A percentile compares a stretch with the other conserved stretches of the same genome.
phyloP scores from a whole-genome alignment of 2,797 vertebrate species.

The Tapera naevia region DNA sequence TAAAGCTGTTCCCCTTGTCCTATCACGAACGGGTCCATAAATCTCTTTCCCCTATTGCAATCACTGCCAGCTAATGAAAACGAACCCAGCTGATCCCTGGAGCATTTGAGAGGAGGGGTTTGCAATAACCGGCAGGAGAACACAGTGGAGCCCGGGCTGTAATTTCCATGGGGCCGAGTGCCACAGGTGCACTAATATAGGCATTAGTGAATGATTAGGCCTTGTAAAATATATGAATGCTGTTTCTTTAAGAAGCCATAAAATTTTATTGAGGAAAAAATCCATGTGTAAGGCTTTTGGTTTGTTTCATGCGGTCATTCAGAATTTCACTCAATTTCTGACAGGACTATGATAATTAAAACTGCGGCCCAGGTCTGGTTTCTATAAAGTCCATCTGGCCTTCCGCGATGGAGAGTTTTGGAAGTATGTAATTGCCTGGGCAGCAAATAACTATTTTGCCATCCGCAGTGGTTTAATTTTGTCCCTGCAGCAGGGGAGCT shows the following conservation, averaged over 20 bases:
- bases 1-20: no score
- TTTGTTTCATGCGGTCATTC: slow-evolving; percentile 66
- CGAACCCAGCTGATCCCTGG: background rate
- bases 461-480: slow-evolving; percentile 62
- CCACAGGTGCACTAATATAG: slow-evolving; percentile 70
- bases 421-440: slow-evolving; percentile 61
- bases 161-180: slow-evolving; percentile 68
- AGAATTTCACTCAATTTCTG: slow-evolving; percentile 74
- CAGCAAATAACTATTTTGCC: slow-evolving; percentile 58
- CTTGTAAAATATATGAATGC: slow-evolving; percentile 61
- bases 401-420: slow-evolving; percentile 39
- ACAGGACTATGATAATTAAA: slow-evolving; percentile 85
- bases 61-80: background rate
- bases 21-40: slow-evolving; percentile 4
- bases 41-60: slow-evolving; percentile 32
- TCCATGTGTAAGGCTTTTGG: slow-evolving; percentile 44
- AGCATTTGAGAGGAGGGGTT: slow-evolving; percentile 11
- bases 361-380: slow-evolving; percentile 80
- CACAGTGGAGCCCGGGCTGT: background rate
- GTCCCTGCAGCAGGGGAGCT: slow-evolving; percentile 53
- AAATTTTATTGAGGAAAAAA: slow-evolving; percentile 71
- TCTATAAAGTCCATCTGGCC: slow-evolving; percentile 83
- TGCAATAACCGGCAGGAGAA: slow-evolving; percentile 9
- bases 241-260: slow-evolving; percentile 77
- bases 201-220: slow-evolving; percentile 65